Percentiles rank a stretch among this genome's conserved stretches.
phyloP scores from a whole-genome alignment of 64 coral and sea anemone genomes.

The Montipora efflorescens region DNA sequence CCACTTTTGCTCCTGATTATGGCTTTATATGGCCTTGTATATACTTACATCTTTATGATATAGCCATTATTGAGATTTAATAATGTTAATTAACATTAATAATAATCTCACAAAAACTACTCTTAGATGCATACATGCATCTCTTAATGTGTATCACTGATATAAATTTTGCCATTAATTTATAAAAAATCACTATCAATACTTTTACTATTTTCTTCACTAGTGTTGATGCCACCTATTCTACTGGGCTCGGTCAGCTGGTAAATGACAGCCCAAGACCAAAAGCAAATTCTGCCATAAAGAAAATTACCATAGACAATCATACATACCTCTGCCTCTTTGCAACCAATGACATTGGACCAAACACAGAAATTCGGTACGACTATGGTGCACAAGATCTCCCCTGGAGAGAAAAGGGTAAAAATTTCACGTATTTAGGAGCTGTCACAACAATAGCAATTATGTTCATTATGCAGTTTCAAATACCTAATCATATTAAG shows the following conservation, averaged over 20 bases:
- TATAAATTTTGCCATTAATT: background rate
- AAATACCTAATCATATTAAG: too few species aligned
- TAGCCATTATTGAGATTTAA: too few species aligned
- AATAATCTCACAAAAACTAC: too few species aligned
- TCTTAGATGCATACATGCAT: too few species aligned
- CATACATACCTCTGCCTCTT: slow-evolving; percentile 13
- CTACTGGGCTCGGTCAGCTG: slow-evolving; percentile 33
- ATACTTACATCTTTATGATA: too few species aligned
- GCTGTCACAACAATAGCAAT: too few species aligned
- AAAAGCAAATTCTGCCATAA: slow-evolving; percentile 18
- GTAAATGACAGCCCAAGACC: slow-evolving; percentile 47
- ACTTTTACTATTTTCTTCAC: too few species aligned
- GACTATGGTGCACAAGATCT: slow-evolving; percentile 56
- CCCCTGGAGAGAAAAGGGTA: slow-evolving; percentile 59
- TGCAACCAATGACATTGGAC: slow-evolving; percentile 17
- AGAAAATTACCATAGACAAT: background rate
- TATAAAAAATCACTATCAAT: slow-evolving; percentile 7
- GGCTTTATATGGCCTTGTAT: too few species aligned
- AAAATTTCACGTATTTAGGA: background rate
- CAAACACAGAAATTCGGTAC: slow-evolving; percentile 19
- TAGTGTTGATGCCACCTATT: slow-evolving; percentile 1
- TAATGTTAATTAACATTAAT: too few species aligned
- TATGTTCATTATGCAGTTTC: too few species aligned
- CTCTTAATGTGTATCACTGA: too few species aligned
- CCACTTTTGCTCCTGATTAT: too few species aligned